phyloP scores from a whole-genome alignment of 2,888 invertebrate genomes.

The Lamellibrachia columna region DNA sequence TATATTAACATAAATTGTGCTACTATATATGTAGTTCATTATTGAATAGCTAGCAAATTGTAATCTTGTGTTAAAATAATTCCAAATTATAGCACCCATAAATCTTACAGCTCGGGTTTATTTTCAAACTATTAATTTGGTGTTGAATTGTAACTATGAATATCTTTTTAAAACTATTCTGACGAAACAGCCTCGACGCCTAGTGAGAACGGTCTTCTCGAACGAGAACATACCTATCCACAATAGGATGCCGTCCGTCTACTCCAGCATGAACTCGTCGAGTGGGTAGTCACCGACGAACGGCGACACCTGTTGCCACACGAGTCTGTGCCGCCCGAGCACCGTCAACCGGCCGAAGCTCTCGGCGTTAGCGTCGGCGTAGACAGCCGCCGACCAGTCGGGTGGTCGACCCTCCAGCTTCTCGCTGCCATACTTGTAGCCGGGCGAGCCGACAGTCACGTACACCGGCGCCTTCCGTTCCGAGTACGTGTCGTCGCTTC shows the following conservation, averaged over 20 bases:
- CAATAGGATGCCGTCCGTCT: background rate
- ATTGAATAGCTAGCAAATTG: no score
- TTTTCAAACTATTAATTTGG: no score
- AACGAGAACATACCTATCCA: background rate
- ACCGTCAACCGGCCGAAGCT: slow-evolving; percentile 23
- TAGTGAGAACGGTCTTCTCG: no score
- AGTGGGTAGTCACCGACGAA: background rate
- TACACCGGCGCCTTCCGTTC: slow-evolving; percentile 54
- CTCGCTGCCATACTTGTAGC: slow-evolving; percentile 24
- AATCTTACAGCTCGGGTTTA: no score
- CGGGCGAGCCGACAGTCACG: slow-evolving; percentile 47
- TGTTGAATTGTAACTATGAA: no score
- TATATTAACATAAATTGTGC: no score
- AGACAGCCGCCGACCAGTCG: slow-evolving; percentile 26
- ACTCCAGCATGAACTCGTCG: background rate
- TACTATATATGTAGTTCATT: no score
- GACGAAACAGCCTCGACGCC: no score
- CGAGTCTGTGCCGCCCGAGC: background rate
- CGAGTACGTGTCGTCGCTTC: slow-evolving; percentile 46
- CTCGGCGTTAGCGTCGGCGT: slow-evolving; percentile 24
- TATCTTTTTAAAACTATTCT: no score
- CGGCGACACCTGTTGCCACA: background rate
- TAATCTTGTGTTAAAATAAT: no score
- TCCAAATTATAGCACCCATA: no score
- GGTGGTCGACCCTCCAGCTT: background rate